phyloP scores from a whole-genome alignment of 2,113 vertebrate species.

The Gymnarchus niloticus region DNA sequence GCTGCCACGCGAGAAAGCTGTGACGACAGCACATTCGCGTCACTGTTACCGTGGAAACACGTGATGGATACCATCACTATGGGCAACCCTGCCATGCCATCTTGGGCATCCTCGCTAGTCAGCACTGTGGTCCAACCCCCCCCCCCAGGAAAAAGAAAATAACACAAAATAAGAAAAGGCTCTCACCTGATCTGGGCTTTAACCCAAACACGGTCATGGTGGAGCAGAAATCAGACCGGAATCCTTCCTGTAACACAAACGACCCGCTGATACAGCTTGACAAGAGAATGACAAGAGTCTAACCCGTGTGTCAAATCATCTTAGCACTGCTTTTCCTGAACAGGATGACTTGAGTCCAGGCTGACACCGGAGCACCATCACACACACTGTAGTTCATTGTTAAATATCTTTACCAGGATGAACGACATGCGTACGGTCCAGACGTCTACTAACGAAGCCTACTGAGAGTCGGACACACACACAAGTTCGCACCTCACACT shows the following conservation, averaged over 20 bases:
- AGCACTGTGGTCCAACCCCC: neutral
- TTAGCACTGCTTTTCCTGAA: neutral
- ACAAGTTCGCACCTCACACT: conserved; percentile 72
- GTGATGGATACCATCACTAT: too few species aligned
- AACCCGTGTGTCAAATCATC: neutral
- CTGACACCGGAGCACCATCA: too few species aligned
- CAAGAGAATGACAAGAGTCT: too few species aligned
- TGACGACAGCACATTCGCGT: too few species aligned
- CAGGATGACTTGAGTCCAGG: neutral
- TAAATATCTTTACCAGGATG: too few species aligned
- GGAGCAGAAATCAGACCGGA: conserved; percentile 59
- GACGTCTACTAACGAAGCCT: too few species aligned
- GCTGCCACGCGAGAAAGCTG: conserved; percentile 79
- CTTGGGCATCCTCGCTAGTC: neutral
- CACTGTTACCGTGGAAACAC: too few species aligned
- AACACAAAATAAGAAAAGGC: neutral
- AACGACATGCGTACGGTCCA: too few species aligned
- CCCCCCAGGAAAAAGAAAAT: too few species aligned
- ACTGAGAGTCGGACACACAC: neutral
- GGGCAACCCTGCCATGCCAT: too few species aligned
- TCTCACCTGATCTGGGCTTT: conserved; percentile 89
- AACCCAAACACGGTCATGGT: conserved; percentile 80
- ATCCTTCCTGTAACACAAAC: conserved; percentile 52
- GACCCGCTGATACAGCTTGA: neutral
- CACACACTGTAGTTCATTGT: too few species aligned